Base-by-base conservation (phyloP, 2,797 vertebrate genomes). In the Smutsia gigantea region DNA sequence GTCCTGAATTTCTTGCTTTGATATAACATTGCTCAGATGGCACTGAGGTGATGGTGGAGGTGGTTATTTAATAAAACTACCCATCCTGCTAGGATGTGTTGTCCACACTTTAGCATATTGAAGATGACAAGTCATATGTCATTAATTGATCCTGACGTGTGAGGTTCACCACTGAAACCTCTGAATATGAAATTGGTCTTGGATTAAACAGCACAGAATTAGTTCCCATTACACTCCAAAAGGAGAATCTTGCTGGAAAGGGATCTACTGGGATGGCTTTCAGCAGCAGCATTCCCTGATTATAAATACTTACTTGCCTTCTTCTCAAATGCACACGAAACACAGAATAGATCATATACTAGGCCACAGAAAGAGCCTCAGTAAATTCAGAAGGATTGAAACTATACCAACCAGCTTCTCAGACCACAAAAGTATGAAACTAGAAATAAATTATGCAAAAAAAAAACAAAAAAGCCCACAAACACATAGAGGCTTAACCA, bases 121-220 rank as follows among this genome's bases (percentile, higher is more conserved):
- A 87, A 74, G 69, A 66, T 63, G 49, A 66, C 57, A 61, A 7
- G 72, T 37, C 88, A 91, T 29, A 19, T 18, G 64, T 84, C 95
- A 89, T 90, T 94, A 97, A 95, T 78, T 94, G 82, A 78, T 95
- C 86, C 53, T 91, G 87, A 95, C 90, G 90, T 2, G 29, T 63
- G 87, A 97, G 81, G 87, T 87, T 96, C 92, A 96, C 77, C 93
- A 66, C 81, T 46, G 53, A 74, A 94, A 90, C 61, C 77, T 97
- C 66, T 74, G 94, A 84, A 87, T 79, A 59, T 64, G 93, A 95
- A 97, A 88, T 64, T 39, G 39, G 74, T 89, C 90, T 93, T 87
- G 55, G 90, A 83, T 77, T 93, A 91, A 97, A 96, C 51, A 90
- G 82, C 71, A 83, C 2, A 2, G 79, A 88, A 97, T 97, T 85